These are phyloP conservation scores for Oriolus oriolus DNA, from an alignment of 2,113 vertebrate genomes.

Conservation along the genomic window DNA sequence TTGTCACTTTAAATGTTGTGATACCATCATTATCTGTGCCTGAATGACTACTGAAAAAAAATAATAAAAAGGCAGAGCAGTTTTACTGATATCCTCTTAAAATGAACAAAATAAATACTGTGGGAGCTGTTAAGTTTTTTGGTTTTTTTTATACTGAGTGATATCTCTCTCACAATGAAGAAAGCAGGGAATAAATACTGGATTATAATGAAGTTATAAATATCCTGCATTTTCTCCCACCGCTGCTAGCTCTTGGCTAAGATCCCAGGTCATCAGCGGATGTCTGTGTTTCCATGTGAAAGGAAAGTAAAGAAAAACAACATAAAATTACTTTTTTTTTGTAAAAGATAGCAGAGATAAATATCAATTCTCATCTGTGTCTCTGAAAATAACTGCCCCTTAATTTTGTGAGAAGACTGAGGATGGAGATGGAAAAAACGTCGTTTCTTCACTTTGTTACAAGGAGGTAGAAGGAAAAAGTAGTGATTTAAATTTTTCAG, in stretches of 20 bases:
- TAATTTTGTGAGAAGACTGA: background rate
- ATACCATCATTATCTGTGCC: background rate
- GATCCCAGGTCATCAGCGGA: conserved; percentile 30
- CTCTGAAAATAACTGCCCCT: background rate
- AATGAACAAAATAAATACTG: background rate
- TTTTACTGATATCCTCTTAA: background rate
- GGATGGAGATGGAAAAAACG: background rate
- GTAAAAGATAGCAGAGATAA: background rate
- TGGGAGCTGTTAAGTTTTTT: background rate
- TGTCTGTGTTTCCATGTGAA: conserved; percentile 36
- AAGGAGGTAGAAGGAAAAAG: background rate
- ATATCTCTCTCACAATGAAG: background rate
- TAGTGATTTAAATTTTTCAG: background rate
- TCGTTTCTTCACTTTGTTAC: background rate
- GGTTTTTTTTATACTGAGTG: background rate
- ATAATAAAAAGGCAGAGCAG: fast-evolving
- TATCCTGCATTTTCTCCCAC: conserved; percentile 14
- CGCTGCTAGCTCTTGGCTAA: background rate
- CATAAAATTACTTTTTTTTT: conserved; percentile 1
- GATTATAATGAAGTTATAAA: conserved; percentile 44
- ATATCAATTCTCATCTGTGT: background rate
- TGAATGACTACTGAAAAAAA: background rate
- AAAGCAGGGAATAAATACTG: background rate
- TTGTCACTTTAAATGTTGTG: background rate
- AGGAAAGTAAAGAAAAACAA: conserved; percentile 30